A percentile compares a stretch with the other conserved stretches of the same genome.
phyloP scores from a whole-genome alignment of 2,113 vertebrate species.

The Leptobrachium leishanense region DNA sequence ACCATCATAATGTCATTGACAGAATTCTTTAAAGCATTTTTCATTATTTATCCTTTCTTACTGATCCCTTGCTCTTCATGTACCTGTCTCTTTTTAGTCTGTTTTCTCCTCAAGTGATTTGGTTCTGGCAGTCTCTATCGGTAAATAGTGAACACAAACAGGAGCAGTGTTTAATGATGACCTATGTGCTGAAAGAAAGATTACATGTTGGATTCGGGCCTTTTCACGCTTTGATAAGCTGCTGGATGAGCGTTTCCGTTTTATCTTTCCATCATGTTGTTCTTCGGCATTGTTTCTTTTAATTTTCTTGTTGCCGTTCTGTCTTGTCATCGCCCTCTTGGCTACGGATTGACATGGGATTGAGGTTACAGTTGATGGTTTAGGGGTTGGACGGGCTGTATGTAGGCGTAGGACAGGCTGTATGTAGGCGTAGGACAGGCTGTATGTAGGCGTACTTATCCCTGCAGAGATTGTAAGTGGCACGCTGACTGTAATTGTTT shows the following conservation, averaged over 20 bases:
- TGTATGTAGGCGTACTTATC: no score
- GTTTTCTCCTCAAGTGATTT: constrained; percentile 42
- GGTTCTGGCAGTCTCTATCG: constrained; percentile 59
- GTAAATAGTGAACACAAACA: not conserved
- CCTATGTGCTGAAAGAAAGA: not conserved
- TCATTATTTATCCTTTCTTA: constrained; percentile 38
- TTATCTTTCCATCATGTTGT: not conserved
- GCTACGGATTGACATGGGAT: no score
- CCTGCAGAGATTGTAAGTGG: no score
- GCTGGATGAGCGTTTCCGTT: not conserved
- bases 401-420: no score
- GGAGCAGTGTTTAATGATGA: constrained; percentile 5
- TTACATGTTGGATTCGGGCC: not conserved
- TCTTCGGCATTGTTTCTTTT: no score
- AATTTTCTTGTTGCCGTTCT: no score
- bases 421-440: no score
- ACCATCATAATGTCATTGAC: constrained; percentile 69
- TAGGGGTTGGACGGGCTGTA: no score
- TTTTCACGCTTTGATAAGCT: constrained; percentile 8
- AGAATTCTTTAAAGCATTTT: constrained; percentile 58
- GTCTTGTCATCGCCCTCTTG: not conserved
- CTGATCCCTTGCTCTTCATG: not conserved
- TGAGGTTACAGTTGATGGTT: no score
- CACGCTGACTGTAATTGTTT: no score
- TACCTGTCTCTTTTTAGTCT: constrained; percentile 4